These are phyloP conservation scores for Eueides isabella DNA, from an alignment of 1,140 invertebrate species.

Conservation along the genomic window DNA sequence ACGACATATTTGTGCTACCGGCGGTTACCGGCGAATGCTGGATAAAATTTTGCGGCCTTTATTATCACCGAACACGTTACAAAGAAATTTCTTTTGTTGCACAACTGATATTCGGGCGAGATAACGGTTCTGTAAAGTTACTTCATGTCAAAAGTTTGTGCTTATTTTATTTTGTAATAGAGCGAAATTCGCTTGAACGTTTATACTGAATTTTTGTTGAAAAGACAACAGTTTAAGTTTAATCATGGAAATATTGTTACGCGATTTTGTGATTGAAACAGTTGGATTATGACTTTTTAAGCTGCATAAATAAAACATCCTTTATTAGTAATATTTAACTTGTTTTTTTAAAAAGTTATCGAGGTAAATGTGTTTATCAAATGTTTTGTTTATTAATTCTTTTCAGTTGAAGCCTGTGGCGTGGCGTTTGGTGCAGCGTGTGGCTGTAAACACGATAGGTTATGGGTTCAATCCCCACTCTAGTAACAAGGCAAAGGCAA, in stretches of 20 bases:
- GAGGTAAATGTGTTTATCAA: too few relatives aligned
- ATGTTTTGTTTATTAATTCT: too few relatives aligned
- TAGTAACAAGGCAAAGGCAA: too few relatives aligned
- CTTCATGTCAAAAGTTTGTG: constrained; percentile 13
- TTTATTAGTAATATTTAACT: too few relatives aligned
- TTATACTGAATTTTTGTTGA: neutral
- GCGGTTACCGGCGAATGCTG: constrained; percentile 23
- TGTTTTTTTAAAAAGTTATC: too few relatives aligned
- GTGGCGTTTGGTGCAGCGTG: too few relatives aligned
- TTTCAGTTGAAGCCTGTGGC: too few relatives aligned
- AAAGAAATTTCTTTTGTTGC: constrained; percentile 28
- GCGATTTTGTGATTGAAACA: neutral
- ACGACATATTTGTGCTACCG: constrained; percentile 33
- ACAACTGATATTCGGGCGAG: constrained; percentile 12
- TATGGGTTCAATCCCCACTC: too few relatives aligned
- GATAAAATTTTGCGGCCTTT: constrained; percentile 37
- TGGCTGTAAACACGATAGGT: too few relatives aligned
- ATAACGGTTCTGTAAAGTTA: constrained; percentile 13
- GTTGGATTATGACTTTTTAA: neutral
- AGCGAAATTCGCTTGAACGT: neutral
- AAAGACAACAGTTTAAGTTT: neutral
- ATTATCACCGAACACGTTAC: constrained; percentile 26
- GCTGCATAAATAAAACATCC: neutral
- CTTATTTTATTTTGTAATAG: constrained; percentile 11
- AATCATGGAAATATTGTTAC: neutral